These are phyloP conservation scores for Parapristionchus giblindavisi DNA, from an alignment of 2,888 invertebrate species.

Conservation along the genomic window DNA sequence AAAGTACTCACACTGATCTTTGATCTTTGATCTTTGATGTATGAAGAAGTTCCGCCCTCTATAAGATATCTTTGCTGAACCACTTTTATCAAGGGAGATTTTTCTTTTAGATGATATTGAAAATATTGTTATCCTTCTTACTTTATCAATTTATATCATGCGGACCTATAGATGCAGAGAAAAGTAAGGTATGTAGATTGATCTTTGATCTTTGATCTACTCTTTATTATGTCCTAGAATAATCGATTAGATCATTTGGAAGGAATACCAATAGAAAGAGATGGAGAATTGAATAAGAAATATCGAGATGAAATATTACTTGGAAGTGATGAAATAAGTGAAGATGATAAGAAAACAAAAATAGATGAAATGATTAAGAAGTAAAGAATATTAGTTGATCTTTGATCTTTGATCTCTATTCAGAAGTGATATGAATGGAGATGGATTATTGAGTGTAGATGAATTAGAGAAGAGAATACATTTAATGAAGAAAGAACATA, in stretches of 20 bases:
- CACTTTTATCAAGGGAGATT: no score
- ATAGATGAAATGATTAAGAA: constrained; percentile 70
- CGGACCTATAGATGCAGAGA: no score
- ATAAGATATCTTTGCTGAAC: no score
- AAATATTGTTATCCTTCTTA: no score
- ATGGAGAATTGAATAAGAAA: constrained; percentile 72
- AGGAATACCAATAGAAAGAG: constrained; percentile 72
- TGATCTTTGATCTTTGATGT: background rate
- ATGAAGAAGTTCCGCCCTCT: no score
- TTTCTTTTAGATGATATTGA: no score
- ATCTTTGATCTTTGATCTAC: no score
- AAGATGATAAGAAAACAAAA: constrained; percentile 53
- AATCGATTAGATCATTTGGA: no score
- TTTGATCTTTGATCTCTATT: constrained; percentile 9
- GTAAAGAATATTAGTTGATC: constrained; percentile 51
- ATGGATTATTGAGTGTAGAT: constrained; percentile 64
- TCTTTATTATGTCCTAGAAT: no score
- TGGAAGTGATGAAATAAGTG: constrained; percentile 57
- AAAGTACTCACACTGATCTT: no score
- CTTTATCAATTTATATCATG: no score
- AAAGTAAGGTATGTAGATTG: no score
- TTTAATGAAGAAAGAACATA: constrained; percentile 70
- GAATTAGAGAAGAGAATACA: constrained; percentile 71
- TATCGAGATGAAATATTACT: constrained; percentile 72
- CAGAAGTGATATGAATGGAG: constrained; percentile 70